Base-by-base conservation (phyloP, 2,888 invertebrate genomes). In the Neoascia interrupta region DNA sequence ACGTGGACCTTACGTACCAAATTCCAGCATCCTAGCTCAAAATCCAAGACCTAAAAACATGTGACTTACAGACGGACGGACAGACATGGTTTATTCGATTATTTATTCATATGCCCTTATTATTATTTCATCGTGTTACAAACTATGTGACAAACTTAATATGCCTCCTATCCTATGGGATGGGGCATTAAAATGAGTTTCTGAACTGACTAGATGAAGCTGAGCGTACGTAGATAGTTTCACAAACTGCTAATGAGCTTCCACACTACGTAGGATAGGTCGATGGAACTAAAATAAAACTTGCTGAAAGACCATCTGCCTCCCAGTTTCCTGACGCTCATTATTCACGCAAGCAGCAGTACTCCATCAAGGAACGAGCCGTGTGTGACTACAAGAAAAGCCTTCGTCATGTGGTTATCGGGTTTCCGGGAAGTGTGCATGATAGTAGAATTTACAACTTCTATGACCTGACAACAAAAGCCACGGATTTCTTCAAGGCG, bases 401-500 rank as follows among this genome's bases (percentile, higher is more conserved):
- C 15, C 16, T 63, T 51, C 51, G 31, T 11, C 51, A 51, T 31
- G 36, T 63, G 39, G 51, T 39, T 13, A 11, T 75, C 6, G 64
- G 72, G 1, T 80, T 51, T 21, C 74, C 63, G 8, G 80, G 64
- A 8, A 69, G 64, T 31, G 60, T 76, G 10, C 61, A 81, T 23
- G 66, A 81, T 18, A 49, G 60, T 3, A 63, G 66, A 39, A 76
- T 81, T 8, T 69, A 56, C 21, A 81, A 81, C 13, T 80, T 80
- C 15, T 73, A 45, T 28, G 47, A 61, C 8, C 58, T 76, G 4
- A 51, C 45, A n/a, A 61, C 41, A 47, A 53, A 68, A 31, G 5
- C 60, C 1, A 6, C 31, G 2, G 60, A 64, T 4, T 60, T 51
- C n/a, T 15, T 81, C 1, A 60, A 36, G 6, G n/a, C n/a, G n/a